Evolutionary conservation across 2,888 invertebrate species (phyloP).

Genomic region (Platynereis dumerilii): DNA sequence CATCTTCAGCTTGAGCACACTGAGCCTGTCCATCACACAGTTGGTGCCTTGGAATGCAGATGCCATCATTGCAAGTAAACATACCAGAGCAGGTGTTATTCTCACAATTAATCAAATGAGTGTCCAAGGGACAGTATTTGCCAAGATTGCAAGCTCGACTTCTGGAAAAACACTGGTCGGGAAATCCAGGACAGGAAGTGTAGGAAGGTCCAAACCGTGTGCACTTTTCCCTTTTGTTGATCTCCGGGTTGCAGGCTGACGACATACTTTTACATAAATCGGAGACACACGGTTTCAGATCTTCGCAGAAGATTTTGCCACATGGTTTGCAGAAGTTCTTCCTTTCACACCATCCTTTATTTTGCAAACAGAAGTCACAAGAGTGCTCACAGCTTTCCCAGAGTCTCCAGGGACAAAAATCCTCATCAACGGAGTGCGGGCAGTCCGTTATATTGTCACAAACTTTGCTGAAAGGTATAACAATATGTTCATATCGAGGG

Average conservation of each 20-base stretch:
- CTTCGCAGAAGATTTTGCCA: background rate
- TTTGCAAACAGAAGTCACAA: background rate
- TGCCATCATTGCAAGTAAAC: slow-evolving; percentile 4
- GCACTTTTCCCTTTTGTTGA: background rate
- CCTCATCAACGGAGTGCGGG: background rate
- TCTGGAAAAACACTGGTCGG: too few relatives aligned
- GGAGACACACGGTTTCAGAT: background rate
- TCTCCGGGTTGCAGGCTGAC: background rate
- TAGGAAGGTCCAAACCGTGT: too few relatives aligned
- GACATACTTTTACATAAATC: background rate
- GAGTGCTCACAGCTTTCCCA: background rate
- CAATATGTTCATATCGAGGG: too few relatives aligned
- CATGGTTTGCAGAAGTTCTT: background rate
- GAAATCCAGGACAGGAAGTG: too few relatives aligned
- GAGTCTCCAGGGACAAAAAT: background rate
- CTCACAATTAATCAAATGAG: background rate
- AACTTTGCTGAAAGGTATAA: background rate
- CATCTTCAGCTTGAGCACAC: slow-evolving; percentile 7
- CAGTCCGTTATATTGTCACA: slow-evolving; percentile 1
- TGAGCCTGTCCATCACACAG: slow-evolving; percentile 5
- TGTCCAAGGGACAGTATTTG: too few relatives aligned
- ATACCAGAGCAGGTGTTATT: background rate
- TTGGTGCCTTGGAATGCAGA: background rate
- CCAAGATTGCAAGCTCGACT: too few relatives aligned
- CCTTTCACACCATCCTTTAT: background rate